Evolutionary conservation across 2,888 invertebrate genomes (phyloP).

Genomic region (Omphaloscelis lunosa): DNA sequence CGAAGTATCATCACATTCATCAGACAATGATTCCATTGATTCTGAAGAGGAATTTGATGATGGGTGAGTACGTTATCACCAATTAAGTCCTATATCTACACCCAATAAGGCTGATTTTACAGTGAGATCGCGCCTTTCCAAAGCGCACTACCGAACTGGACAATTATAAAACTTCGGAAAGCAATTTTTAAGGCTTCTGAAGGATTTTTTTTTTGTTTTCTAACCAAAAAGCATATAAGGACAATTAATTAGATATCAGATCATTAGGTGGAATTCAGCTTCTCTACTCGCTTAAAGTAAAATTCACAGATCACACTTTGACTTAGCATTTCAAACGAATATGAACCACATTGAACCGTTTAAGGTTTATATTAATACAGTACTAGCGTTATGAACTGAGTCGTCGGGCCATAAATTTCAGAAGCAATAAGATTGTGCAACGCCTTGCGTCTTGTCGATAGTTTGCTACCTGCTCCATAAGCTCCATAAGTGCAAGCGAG

Average conservation of each 20-base stretch:
- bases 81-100: not conserved
- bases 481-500: too few species aligned
- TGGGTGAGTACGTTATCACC: slow-evolving; percentile 88
- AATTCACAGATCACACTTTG: too few species aligned
- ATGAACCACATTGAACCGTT: not conserved
- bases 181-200: not conserved
- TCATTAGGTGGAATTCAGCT: not conserved
- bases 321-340: not conserved
- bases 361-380: not conserved
- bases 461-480: too few species aligned
- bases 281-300: not conserved
- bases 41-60: slow-evolving; percentile 97
- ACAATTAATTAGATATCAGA: not conserved
- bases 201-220: not conserved
- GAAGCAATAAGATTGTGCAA: too few species aligned
- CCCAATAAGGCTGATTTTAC: not conserved
- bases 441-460: too few species aligned
- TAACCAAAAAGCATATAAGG: not conserved
- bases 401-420: too few species aligned
- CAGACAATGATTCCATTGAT: slow-evolving; percentile 91
- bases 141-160: not conserved
- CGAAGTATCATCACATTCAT: slow-evolving; percentile 95
- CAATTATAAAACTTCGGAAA: not conserved
- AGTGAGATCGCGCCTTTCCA: not conserved
- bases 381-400: too few species aligned